A percentile compares a stretch with the other conserved stretches of the same genome.
phyloP scores from a whole-genome alignment of 2,113 vertebrate species.

The Aleadryas rufinucha region DNA sequence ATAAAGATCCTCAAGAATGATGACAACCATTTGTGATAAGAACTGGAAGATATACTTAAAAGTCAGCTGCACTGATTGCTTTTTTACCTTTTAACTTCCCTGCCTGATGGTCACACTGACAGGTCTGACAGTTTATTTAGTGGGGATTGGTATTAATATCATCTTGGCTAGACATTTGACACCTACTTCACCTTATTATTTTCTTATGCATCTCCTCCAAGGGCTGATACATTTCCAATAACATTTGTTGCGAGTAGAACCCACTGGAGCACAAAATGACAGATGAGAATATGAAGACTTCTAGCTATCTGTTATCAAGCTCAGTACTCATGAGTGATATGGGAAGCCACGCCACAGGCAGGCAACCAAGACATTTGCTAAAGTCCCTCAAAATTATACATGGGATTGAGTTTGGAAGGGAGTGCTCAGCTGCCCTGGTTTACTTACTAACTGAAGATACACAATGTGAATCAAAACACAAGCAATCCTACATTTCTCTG shows the following conservation, averaged over 20 bases:
- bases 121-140: conserved; percentile 22
- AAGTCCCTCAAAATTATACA: background rate
- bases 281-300: background rate
- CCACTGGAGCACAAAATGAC: background rate
- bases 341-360: background rate
- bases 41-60: background rate
- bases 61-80: background rate
- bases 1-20: background rate
- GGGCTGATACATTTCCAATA: background rate
- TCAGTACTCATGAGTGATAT: background rate
- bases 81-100: conserved; percentile 12
- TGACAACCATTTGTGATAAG: background rate
- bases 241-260: background rate
- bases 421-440: background rate
- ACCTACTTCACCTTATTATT: background rate
- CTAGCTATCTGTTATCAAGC: background rate
- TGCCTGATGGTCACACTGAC: conserved; percentile 8
- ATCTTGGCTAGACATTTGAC: conserved; percentile 4
- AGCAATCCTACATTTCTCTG: background rate
- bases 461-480: background rate
- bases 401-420: background rate
- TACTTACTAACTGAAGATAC: background rate
- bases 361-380: background rate
- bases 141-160: background rate
- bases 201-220: background rate